Conservation (phyloP, 2,797 vertebrate species). For the Pantherophis vulpinus region DNA sequence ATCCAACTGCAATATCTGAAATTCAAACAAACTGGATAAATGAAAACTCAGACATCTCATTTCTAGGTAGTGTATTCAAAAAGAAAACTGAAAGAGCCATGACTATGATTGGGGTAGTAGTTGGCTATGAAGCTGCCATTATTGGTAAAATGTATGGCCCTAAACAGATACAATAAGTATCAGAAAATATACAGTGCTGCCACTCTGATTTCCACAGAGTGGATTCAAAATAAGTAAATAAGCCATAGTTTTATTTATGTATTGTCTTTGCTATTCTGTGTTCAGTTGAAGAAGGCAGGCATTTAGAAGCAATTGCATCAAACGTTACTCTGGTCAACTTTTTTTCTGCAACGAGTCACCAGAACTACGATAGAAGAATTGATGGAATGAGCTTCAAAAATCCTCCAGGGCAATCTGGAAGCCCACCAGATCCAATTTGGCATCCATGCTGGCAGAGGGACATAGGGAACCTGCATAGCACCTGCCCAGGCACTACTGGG, state of each 20-base stretch:
- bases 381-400: not conserved
- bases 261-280: not conserved
- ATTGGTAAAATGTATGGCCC: not conserved
- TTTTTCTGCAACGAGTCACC: not conserved
- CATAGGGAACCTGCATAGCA: conserved; percentile 26
- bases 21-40: not conserved
- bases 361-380: not conserved
- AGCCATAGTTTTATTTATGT: not conserved
- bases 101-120: not conserved
- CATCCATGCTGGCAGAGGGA: not conserved
- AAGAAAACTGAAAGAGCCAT: not conserved
- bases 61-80: not conserved
- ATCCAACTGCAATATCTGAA: not conserved
- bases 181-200: not conserved
- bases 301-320: not conserved
- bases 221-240: not conserved
- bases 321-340: not conserved
- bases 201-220: not conserved
- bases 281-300: not conserved
- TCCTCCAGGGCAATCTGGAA: conserved; percentile 24
- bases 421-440: not conserved
- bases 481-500: conserved; percentile 36
- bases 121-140: not conserved
- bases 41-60: not conserved
- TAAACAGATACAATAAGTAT: not conserved